Base-by-base conservation (phyloP, 2,888 invertebrate species). In the Zootermopsis nevadensis region DNA sequence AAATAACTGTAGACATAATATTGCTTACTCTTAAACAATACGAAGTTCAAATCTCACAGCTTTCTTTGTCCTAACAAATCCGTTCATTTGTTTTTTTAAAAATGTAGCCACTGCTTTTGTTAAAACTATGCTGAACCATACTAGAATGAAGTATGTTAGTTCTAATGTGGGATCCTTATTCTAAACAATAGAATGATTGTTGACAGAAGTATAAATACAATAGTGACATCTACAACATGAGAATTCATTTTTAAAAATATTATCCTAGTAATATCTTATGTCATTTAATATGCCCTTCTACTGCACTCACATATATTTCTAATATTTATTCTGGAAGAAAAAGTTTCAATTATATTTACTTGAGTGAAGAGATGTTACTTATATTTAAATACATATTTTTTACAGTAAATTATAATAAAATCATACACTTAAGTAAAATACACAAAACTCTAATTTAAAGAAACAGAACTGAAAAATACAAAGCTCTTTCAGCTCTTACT, bases 181-280 rank as follows among this genome's bases (percentile, higher is more conserved):
- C 24, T 74, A 74, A 74, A 38, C 38, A 38, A n/a, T 74, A 74
- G 27, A 74, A 38, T 22, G 31, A 69, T 27, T 12, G 22, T n/a
- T 12, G 8, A 30, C 19, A 31, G 19, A 38, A 74, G 38, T 38
- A 42, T 33, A 74, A 22, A 38, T 74, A 74, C 7, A 42, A 19
- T 10, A 38, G 10, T 38, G 35, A 74, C 74, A 38, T 42, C 33
- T n/a, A 74, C 38, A 74, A n/a, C 19, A 3, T 38, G 10, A 19
- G 3, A 74, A 38, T 42, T 4, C 0, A 42, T 6, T n/a, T 12
- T 74, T 31, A 38, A 27, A 74, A 74, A 38, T 38, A 38, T 38
- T 42, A 38, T n/a, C 38, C 74, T 74, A 74, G 2, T 30, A 74
- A 42, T 38, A 74, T 38, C 74, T 33, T 24, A 74, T n/a, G 69